These are phyloP conservation scores for Silurus aristotelis DNA, from an alignment of 2,797 vertebrate genomes.

Conservation along the genomic window DNA sequence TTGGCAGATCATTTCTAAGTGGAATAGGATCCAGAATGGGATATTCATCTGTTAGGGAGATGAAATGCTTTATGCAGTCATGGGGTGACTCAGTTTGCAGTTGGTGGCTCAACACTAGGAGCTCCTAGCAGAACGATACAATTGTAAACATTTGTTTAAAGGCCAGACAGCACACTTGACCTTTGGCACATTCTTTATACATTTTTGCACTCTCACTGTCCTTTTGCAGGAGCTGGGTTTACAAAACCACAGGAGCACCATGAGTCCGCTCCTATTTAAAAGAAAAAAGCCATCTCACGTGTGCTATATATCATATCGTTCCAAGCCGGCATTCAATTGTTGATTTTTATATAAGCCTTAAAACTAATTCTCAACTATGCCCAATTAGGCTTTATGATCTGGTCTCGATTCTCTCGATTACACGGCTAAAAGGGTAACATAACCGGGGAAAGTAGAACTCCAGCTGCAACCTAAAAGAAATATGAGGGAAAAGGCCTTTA, in stretches of 20 bases:
- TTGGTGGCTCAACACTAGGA: slow-evolving; percentile 22
- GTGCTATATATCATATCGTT: neutral
- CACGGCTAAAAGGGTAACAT: slow-evolving; percentile 33
- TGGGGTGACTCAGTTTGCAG: slow-evolving; percentile 21
- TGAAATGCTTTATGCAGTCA: slow-evolving; percentile 23
- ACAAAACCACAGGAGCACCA: neutral
- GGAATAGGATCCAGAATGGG: slow-evolving; percentile 30
- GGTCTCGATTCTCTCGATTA: slow-evolving; percentile 46
- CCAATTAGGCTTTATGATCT: slow-evolving; percentile 54
- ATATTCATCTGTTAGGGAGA: slow-evolving; percentile 26
- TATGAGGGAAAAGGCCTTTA: slow-evolving; percentile 43
- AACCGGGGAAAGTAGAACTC: slow-evolving; percentile 41
- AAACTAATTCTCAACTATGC: slow-evolving; percentile 50
- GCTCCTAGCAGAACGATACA: slow-evolving; percentile 14
- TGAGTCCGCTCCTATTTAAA: neutral
- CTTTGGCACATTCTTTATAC: slow-evolving; percentile 11
- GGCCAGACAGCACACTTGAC: slow-evolving; percentile 36
- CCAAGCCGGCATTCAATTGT: neutral
- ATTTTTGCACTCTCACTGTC: slow-evolving; percentile 23
- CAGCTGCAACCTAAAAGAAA: slow-evolving; percentile 42
- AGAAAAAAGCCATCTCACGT: no score
- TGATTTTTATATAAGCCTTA: slow-evolving; percentile 20
- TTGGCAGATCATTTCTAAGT: slow-evolving; percentile 5
- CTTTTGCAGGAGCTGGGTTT: neutral
- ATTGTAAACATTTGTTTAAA: slow-evolving; percentile 37